phyloP scores from a whole-genome alignment of 2,797 vertebrate species.

The Characodon lateralis region DNA sequence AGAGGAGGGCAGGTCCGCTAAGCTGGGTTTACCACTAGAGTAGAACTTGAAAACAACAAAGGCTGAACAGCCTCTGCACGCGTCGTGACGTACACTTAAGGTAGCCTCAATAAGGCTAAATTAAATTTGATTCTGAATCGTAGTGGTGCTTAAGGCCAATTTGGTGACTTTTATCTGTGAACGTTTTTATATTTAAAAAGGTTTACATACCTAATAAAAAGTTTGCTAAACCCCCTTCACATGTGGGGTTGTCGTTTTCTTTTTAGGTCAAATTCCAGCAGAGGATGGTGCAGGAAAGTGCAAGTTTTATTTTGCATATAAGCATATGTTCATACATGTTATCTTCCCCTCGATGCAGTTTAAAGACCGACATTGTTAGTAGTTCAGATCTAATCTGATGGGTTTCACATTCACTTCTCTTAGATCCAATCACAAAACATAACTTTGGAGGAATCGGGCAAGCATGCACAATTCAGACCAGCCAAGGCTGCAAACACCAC shows the following conservation, averaged over 20 bases:
- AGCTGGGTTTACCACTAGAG: conserved; percentile 50
- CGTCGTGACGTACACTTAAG: conserved; percentile 24
- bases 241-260: neutral
- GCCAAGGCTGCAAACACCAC: neutral
- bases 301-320: neutral
- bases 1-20: conserved; percentile 49
- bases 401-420: conserved; percentile 11
- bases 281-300: neutral
- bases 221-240: neutral
- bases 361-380: neutral
- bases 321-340: neutral
- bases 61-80: conserved; percentile 29
- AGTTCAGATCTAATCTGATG: neutral
- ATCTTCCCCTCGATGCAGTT: neutral
- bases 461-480: neutral
- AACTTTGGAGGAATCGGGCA: neutral
- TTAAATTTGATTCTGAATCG: neutral
- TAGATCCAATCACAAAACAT: neutral
- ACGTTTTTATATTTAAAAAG: neutral
- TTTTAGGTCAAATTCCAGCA: too few species aligned
- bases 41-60: conserved; percentile 50
- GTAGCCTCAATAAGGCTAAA: neutral
- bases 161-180: neutral
- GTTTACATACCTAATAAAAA: neutral
- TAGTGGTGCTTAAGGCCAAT: neutral